These are phyloP conservation scores for Camponotus vicinus DNA, from an alignment of 1,140 invertebrate genomes.

Conservation along the genomic window DNA sequence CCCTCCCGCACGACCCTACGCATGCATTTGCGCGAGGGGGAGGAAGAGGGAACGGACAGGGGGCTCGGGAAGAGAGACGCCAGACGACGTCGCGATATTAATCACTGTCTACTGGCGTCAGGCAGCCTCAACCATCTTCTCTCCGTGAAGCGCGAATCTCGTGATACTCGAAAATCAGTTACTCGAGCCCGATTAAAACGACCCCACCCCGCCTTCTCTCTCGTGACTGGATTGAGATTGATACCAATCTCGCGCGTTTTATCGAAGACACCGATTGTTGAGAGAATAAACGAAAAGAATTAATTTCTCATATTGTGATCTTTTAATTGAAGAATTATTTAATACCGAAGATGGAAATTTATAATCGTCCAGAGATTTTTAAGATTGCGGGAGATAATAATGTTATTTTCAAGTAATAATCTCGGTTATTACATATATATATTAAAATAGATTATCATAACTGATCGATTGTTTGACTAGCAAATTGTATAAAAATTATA, in stretches of 20 bases:
- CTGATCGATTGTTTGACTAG: not conserved
- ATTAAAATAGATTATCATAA: too few relatives aligned
- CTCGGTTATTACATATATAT: too few relatives aligned
- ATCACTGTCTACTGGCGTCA: constrained; percentile 84
- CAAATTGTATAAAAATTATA: not conserved
- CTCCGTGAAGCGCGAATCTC: constrained; percentile 62
- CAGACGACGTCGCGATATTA: constrained; percentile 84
- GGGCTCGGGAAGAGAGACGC: constrained; percentile 79
- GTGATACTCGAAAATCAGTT: constrained; percentile 70
- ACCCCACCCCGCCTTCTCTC: not conserved
- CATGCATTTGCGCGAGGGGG: constrained; percentile 68
- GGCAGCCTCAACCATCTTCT: constrained; percentile 67
- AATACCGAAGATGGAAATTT: not conserved
- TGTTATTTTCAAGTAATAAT: not conserved
- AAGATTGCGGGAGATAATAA: not conserved
- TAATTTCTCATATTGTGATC: not conserved
- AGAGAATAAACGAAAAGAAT: not conserved
- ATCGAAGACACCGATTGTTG: constrained; percentile 6
- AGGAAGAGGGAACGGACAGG: constrained; percentile 53
- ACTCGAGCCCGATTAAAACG: constrained; percentile 66
- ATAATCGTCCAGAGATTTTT: not conserved
- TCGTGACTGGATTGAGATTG: constrained; percentile 62
- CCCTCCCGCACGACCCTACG: constrained; percentile 65
- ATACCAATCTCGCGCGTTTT: constrained; percentile 12
- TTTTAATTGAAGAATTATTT: not conserved